phyloP scores from a whole-genome alignment of 1,140 invertebrate genomes.

The Drosophila sturtevanti region DNA sequence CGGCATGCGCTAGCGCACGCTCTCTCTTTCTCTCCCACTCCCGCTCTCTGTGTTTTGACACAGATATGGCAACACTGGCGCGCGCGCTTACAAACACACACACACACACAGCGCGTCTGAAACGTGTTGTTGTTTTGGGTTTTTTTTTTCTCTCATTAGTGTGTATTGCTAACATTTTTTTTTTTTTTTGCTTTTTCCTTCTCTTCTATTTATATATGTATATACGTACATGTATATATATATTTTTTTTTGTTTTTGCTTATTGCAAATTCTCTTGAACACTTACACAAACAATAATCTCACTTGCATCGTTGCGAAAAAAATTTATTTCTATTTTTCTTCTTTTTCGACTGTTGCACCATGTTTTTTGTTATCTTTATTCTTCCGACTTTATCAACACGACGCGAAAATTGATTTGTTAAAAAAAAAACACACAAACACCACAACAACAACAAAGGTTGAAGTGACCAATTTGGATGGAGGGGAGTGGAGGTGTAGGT shows the following conservation, averaged over 20 bases:
- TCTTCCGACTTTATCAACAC: background rate
- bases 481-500: background rate
- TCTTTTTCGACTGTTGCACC: slow-evolving; percentile 32
- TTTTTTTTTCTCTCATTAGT: slow-evolving; percentile 34
- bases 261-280: slow-evolving; percentile 1
- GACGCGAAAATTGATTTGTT: background rate
- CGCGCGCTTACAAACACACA: slow-evolving; percentile 25
- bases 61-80: slow-evolving; percentile 63
- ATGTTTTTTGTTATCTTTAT: background rate
- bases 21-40: background rate
- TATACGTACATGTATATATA: slow-evolving; percentile 10
- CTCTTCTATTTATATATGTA: slow-evolving; percentile 16
- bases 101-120: slow-evolving; percentile 20
- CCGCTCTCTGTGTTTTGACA: slow-evolving; percentile 29
- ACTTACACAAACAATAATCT: slow-evolving; percentile 44
- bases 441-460: background rate
- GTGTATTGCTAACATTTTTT: slow-evolving; percentile 24
- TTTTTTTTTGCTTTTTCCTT: slow-evolving; percentile 23
- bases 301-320: slow-evolving; percentile 37
- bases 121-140: slow-evolving; percentile 45
- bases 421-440: background rate
- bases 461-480: background rate
- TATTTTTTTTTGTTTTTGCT: background rate
- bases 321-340: slow-evolving; percentile 40
- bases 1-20: slow-evolving; percentile 19